Conservation (phyloP, 2,797 vertebrate species). For the Helostoma temminkii region DNA sequence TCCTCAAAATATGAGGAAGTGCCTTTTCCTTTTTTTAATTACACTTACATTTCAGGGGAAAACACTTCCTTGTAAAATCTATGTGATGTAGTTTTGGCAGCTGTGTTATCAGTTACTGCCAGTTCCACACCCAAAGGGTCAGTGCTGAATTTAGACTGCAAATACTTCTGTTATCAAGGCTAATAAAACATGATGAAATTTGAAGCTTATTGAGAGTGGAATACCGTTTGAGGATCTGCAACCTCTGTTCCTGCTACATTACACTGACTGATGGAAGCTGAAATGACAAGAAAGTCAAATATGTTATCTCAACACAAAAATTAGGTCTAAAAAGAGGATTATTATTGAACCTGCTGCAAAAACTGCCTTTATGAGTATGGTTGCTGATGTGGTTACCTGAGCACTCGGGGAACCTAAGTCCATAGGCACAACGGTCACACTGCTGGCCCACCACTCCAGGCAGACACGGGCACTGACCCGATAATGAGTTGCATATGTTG, state of each 20-base stretch:
- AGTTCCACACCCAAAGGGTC: conserved; percentile 41
- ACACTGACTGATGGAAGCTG: conserved; percentile 81
- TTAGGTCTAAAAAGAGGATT: too few species aligned
- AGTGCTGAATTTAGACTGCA: conserved; percentile 22
- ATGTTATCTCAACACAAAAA: too few species aligned
- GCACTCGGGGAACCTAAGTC: conserved; percentile 85
- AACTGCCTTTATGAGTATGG: neutral
- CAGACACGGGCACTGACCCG: conserved; percentile 88
- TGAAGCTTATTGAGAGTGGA: conserved; percentile 5
- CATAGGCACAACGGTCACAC: conserved; percentile 87
- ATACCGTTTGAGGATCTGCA: conserved; percentile 81
- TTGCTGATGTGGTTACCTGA: conserved; percentile 75
- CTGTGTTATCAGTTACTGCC: conserved; percentile 39
- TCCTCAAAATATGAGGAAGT: conserved; percentile 67
- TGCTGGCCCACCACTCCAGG: conserved; percentile 81
- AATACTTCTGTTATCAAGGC: conserved; percentile 18
- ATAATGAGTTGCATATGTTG: conserved; percentile 75
- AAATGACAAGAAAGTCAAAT: conserved; percentile 25
- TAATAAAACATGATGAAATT: conserved; percentile 21
- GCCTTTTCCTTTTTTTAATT: conserved; percentile 68
- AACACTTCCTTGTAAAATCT: conserved; percentile 53
- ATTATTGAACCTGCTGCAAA: neutral
- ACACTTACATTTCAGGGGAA: conserved; percentile 47
- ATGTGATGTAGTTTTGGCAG: conserved; percentile 23
- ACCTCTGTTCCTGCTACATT: conserved; percentile 84